phyloP scores from a whole-genome alignment of 1,140 invertebrate species.

The Drosophila gunungcola region DNA sequence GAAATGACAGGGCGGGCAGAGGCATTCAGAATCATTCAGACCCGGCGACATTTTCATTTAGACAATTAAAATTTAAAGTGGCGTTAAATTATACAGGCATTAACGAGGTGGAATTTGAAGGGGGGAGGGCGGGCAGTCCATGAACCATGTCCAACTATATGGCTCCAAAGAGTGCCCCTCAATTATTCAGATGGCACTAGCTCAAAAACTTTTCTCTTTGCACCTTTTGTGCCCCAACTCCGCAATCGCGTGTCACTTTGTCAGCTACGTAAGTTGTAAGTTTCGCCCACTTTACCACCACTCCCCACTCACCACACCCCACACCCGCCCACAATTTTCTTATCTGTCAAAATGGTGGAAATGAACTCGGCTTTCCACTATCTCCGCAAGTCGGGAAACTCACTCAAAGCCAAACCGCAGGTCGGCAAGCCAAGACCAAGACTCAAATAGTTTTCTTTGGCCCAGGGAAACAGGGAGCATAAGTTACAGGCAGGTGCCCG shows the following conservation, averaged over 20 bases:
- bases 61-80: constrained; percentile 85
- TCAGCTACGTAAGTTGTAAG: constrained; percentile 46
- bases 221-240: constrained; percentile 1
- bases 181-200: constrained; percentile 70
- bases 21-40: constrained; percentile 17
- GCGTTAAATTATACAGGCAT: constrained; percentile 84
- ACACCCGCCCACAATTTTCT: constrained; percentile 19
- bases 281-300: neutral
- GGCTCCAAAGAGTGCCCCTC: constrained; percentile 32
- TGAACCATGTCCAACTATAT: constrained; percentile 5
- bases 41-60: constrained; percentile 80
- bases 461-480: constrained; percentile 1
- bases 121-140: neutral
- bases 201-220: constrained; percentile 32
- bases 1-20: constrained; percentile 68
- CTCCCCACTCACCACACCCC: neutral
- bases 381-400: constrained; percentile 16
- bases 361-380: constrained; percentile 46
- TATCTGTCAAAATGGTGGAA: constrained; percentile 42
- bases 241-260: constrained; percentile 61
- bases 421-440: constrained; percentile 18
- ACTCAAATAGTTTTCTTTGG: constrained; percentile 49
- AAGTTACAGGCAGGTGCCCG: constrained; percentile 65
- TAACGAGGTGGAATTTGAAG: constrained; percentile 34
- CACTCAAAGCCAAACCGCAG: constrained; percentile 58